Evolutionary conservation across 2,113 vertebrate species (phyloP).

Genomic region (Gymnocephalus cernua): DNA sequence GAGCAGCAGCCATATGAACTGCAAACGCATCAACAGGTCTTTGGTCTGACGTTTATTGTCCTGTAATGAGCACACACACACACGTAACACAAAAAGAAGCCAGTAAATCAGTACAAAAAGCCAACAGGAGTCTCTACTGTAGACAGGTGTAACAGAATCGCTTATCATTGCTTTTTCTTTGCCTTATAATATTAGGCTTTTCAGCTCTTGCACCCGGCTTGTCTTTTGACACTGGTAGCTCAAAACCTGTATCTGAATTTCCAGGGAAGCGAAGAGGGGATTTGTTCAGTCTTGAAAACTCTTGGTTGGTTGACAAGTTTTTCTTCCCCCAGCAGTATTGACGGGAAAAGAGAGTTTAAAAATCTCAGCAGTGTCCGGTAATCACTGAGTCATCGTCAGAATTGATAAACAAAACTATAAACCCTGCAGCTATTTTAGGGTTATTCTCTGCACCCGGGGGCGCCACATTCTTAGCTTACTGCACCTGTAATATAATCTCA

Average conservation of each 20-base stretch:
- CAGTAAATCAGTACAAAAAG: not conserved
- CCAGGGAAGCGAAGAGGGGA: conserved; percentile 35
- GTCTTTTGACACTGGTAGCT: conserved; percentile 12
- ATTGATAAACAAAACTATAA: conserved; percentile 42
- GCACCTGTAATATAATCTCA: conserved; percentile 65
- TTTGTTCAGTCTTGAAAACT: conserved; percentile 53
- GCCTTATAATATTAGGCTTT: not conserved
- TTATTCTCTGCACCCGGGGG: conserved; percentile 13
- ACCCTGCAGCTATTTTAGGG: conserved; percentile 28
- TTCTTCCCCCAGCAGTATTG: not conserved
- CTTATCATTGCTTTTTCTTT: no score
- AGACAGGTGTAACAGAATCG: not conserved
- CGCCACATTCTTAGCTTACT: conserved; percentile 21
- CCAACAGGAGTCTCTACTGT: not conserved
- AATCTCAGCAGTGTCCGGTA: conserved; percentile 16
- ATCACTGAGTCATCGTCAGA: conserved; percentile 49
- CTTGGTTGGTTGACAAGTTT: conserved; percentile 11
- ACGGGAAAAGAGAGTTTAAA: conserved; percentile 23
- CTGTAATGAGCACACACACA: conserved; percentile 1
- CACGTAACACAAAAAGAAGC: not conserved
- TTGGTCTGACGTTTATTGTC: not conserved
- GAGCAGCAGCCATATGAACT: not conserved
- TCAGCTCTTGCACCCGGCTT: conserved; percentile 5
- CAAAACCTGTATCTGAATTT: not conserved
- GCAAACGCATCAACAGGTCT: conserved; percentile 19